Conservation (phyloP, 2,797 vertebrate species). For the Xenentodon cancila region DNA sequence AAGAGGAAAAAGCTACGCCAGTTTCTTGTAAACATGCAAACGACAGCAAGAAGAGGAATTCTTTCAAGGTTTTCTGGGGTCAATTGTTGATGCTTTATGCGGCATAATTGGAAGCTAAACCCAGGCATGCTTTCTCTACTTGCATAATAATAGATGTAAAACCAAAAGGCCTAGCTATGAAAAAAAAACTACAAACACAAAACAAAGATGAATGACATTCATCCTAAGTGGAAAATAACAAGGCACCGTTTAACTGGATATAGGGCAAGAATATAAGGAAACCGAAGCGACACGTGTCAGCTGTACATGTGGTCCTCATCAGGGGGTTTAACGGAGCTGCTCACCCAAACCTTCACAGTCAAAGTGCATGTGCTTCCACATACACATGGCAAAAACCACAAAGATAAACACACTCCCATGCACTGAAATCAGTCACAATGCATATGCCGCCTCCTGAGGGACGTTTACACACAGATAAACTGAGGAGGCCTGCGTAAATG, state of each 20-base stretch:
- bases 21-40: conserved; percentile 1
- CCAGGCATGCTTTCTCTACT: conserved; percentile 38
- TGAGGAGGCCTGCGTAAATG: not conserved
- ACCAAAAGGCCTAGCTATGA: conserved; percentile 34
- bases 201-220: conserved; percentile 26
- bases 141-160: conserved; percentile 52
- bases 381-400: conserved; percentile 21
- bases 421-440: conserved; percentile 5
- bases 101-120: conserved; percentile 41
- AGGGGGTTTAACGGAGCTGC: conserved; percentile 25
- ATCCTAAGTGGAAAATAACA: conserved; percentile 66
- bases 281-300: conserved; percentile 20
- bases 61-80: conserved; percentile 28
- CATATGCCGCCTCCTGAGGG: conserved; percentile 10
- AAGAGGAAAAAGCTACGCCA: conserved; percentile 40
- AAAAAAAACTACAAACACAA: conserved; percentile 35
- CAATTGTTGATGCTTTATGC: conserved; percentile 16
- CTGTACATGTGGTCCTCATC: conserved; percentile 27
- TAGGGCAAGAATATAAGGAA: conserved; percentile 24
- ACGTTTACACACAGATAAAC: conserved; percentile 20
- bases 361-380: conserved; percentile 17
- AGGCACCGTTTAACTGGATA: conserved; percentile 38
- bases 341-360: conserved; percentile 18
- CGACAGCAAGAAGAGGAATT: conserved; percentile 2
- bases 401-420: conserved; percentile 38